A percentile compares a stretch with the other conserved stretches of the same genome.
Conservation (phyloP, 2,888 invertebrate species). For the Galerucella calmariensis region DNA sequence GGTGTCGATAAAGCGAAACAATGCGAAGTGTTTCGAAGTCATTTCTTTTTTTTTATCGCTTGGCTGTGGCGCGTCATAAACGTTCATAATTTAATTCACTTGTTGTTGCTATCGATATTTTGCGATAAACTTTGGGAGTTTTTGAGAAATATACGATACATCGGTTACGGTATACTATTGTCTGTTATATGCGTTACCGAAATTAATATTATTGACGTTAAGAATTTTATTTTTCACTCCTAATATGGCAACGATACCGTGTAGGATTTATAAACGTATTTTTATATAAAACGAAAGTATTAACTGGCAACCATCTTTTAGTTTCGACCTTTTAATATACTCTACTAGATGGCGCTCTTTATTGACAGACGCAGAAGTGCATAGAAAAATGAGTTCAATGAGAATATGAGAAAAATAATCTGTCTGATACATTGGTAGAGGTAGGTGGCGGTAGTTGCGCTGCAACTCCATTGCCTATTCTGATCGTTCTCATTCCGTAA, state of each 20-base stretch:
- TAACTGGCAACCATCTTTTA: too few relatives aligned
- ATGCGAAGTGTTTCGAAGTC: slow-evolving; percentile 75
- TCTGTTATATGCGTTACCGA: slow-evolving; percentile 78
- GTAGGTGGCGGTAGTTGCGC: too few relatives aligned
- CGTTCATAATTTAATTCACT: slow-evolving; percentile 81
- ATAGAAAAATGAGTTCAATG: too few relatives aligned
- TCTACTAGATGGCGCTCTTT: too few relatives aligned
- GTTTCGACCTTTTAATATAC: too few relatives aligned
- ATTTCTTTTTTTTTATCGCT: slow-evolving; percentile 78
- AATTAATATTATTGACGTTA: slow-evolving; percentile 74
- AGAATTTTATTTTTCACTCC: slow-evolving; percentile 68
- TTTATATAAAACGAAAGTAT: neutral
- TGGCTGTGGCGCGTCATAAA: slow-evolving; percentile 83
- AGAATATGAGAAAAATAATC: too few relatives aligned
- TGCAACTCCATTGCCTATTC: too few relatives aligned
- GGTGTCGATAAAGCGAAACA: slow-evolving; percentile 68
- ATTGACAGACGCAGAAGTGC: too few relatives aligned
- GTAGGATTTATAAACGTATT: slow-evolving; percentile 24
- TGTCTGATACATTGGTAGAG: too few relatives aligned
- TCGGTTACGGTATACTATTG: slow-evolving; percentile 77
- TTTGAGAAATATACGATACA: slow-evolving; percentile 75
- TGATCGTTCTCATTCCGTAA: too few relatives aligned
- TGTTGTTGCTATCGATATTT: slow-evolving; percentile 80
- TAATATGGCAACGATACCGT: slow-evolving; percentile 60
- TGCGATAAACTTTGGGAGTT: slow-evolving; percentile 86